Evolutionary conservation across 2,888 invertebrate species (phyloP).

Genomic region (Phyllotreta cruciferae): DNA sequence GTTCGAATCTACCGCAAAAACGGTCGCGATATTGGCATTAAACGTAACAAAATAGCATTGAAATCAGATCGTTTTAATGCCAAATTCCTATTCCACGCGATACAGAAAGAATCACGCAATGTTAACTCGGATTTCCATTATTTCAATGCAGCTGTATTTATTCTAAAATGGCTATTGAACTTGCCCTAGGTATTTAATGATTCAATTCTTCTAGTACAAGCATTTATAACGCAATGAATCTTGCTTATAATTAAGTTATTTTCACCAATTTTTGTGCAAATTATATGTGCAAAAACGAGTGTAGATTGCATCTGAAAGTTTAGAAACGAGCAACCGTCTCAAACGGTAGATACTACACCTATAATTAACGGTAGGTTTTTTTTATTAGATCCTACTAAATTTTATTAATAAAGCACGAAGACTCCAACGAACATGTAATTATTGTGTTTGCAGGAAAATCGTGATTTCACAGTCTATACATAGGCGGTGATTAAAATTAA

Average conservation of each 20-base stretch:
- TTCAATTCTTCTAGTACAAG: too few relatives aligned
- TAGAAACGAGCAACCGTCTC: too few relatives aligned
- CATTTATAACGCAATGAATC: too few relatives aligned
- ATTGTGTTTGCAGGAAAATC: conserved; percentile 1
- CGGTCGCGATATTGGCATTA: conserved; percentile 8
- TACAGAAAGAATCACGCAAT: conserved; percentile 4
- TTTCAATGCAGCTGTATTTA: not conserved
- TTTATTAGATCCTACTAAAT: conserved; percentile 3
- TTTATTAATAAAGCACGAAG: conserved; percentile 13
- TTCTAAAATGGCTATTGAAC: too few relatives aligned
- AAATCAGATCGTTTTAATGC: conserved; percentile 4
- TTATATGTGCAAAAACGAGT: too few relatives aligned
- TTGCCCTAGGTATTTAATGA: too few relatives aligned
- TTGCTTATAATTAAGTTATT: too few relatives aligned
- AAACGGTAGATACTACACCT: too few relatives aligned
- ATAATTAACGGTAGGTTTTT: conserved; percentile 8
- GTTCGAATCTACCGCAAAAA: conserved; percentile 6
- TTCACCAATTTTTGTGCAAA: too few relatives aligned
- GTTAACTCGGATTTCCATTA: conserved; percentile 2
- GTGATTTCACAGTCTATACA: not conserved
- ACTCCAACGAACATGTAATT: not conserved
- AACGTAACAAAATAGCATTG: conserved; percentile 8
- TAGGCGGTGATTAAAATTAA: too few relatives aligned
- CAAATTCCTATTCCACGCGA: conserved; percentile 3
- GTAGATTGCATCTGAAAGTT: too few relatives aligned